Evolutionary conservation across 1,140 invertebrate species (phyloP), one percentile per base, ranked within the genome.

Genomic region (Pentalonia nigronervosa): DNA sequence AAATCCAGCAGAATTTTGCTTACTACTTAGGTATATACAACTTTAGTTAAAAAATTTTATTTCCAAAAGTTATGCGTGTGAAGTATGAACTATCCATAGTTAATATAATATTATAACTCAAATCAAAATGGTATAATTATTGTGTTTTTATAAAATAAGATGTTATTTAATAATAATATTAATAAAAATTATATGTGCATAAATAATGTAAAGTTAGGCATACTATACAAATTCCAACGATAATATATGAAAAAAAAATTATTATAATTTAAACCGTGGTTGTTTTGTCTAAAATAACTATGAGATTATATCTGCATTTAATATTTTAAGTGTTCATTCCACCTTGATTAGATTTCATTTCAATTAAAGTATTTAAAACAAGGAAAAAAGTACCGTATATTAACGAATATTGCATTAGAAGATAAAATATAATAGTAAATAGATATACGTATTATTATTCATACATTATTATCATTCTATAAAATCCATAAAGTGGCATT

Each of bases 381-480:
- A 84, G 36, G 83, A 84, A 84, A 84, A 84, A 11, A 45, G 83
- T 84, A 9, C 11, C 45, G 7, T 11, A 11, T 84, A 41, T 84
- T 25, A 84, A 84, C 83, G 83, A 84, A 36, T 45, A 41, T 84
- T 84, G 83, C 41, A 25, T 84, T 41, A 84, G 83, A 84, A 45
- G 83, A 36, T 84, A n/a, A n/a, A n/a, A 84, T 45, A 84, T 41
- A 76, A 84, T 84, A 84, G 36, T 76, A 76, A 76, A 76, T 45
- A 84, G 21, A 1, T 84, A 84, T 7, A 2, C 67, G 4, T n/a
- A n/a, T n/a, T 60, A 30, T 60, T 9, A 67, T 67, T 83, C 36
- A 47, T 30, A 84, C 8, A 86, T 47, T 87, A 87, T 48, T 45
- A 83, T 41, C 41, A 41, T 41, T 41, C 23, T 45, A 48, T 87